Conservation (phyloP, 1,140 invertebrate species). For the Trinorchestia longiramus region DNA sequence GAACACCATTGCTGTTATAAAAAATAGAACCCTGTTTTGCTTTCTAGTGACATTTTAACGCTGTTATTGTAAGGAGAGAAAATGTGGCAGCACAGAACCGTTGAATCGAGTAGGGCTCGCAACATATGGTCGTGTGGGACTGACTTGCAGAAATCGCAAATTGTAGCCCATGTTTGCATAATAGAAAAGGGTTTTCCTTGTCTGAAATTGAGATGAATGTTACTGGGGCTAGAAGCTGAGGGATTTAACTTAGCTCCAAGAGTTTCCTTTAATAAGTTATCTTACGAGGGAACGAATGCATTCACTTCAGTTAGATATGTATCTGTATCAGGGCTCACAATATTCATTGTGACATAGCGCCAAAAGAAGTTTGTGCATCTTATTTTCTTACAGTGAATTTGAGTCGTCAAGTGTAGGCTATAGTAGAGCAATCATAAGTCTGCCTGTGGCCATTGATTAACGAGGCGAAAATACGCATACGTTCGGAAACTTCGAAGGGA, state of each 20-base stretch:
- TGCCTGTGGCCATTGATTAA: too few relatives aligned
- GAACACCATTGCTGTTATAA: neutral
- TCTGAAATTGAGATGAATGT: neutral
- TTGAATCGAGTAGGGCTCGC: neutral
- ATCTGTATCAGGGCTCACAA: too few relatives aligned
- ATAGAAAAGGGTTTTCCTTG: neutral
- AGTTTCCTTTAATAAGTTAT: too few relatives aligned
- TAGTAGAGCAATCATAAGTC: too few relatives aligned
- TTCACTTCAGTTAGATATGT: too few relatives aligned
- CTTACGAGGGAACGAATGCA: too few relatives aligned
- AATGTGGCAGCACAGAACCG: neutral
- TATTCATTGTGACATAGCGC: too few relatives aligned
- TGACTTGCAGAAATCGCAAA: neutral
- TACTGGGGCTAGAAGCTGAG: neutral
- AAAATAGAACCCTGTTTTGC: neutral
- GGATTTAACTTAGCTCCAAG: neutral
- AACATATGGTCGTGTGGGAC: neutral
- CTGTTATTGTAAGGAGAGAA: neutral
- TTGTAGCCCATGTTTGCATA: neutral
- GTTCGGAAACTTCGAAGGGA: too few relatives aligned
- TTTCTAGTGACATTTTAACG: neutral
- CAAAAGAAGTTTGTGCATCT: too few relatives aligned
- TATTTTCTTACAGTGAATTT: too few relatives aligned
- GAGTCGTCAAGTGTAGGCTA: too few relatives aligned
- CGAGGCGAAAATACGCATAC: too few relatives aligned